Base-by-base conservation (phyloP, 2,888 invertebrate genomes). In the Perithous albicinctus region DNA sequence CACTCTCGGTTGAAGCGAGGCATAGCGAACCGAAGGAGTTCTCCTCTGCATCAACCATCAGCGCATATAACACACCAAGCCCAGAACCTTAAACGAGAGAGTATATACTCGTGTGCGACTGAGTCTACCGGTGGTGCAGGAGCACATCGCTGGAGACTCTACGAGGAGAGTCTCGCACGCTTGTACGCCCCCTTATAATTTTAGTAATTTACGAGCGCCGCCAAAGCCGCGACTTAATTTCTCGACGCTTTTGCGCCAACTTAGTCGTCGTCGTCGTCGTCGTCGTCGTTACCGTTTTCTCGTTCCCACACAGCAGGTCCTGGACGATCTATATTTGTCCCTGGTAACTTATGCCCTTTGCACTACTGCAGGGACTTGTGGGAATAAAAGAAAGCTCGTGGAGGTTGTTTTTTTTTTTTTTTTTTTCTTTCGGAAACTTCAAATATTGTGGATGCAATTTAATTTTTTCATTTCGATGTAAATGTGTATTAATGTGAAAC, bases 191-290 rank as follows among this genome's bases (percentile, higher is more conserved):
- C 75, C 73, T 75, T 63, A 66, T 76, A 80, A 76, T 80, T 80
- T 80, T 72, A 72, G 38, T 72, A 56, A 80, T 80, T 76, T 76
- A 59, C 80, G 70, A 75, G 69, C 67, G 48, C 43, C 46, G 26
- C 51, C 41, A 61, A 63, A 79, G 78, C 61, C 61, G 46, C 75
- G 66, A 75, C 67, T 72, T 73, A 66, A 59, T 78, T 61, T 48
- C 61, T 73, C 73, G 59, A 67, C 29, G 73, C 66, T 74, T 79
- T 79, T 73, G 67, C 67, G 51, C n/a, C n/a, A 63, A 51, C 74
- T 63, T 54, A 26, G 43, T 26, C 48, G 35, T 32, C 26, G 51
- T 26, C 43, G 12, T 12, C 38, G 18, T 23, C 23, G 38, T 43
- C 41, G n/a, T n/a, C n/a, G n/a, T n/a, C n/a, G n/a, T n/a, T n/a